Conservation (phyloP, 2,888 invertebrate species). For the Lithophane leautieri region DNA sequence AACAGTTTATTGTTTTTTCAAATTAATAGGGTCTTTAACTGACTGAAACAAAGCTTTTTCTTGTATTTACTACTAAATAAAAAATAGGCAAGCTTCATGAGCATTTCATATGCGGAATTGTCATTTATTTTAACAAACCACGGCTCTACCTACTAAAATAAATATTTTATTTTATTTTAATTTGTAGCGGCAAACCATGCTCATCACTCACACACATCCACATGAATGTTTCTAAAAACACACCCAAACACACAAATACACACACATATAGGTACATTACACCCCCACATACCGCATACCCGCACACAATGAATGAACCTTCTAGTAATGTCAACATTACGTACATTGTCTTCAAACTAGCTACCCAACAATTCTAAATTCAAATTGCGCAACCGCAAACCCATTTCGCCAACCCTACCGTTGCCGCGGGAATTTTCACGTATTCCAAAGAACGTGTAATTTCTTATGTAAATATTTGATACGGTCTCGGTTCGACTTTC, state of each 20-base stretch:
- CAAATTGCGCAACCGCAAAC: slow-evolving; percentile 52
- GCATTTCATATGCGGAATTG: not conserved
- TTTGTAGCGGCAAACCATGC: not conserved
- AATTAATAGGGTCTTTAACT: not conserved
- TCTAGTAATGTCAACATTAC: slow-evolving; percentile 39
- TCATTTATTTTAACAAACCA: not conserved
- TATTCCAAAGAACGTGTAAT: slow-evolving; percentile 64
- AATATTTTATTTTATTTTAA: not conserved
- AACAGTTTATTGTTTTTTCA: slow-evolving; percentile 16
- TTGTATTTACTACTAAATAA: not conserved
- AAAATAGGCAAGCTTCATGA: not conserved
- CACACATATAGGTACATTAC: not conserved
- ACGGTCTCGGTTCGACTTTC: slow-evolving; percentile 50
- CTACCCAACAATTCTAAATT: slow-evolving; percentile 50
- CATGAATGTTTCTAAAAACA: not conserved
- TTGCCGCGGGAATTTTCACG: slow-evolving; percentile 55
- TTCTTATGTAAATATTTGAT: slow-evolving; percentile 74
- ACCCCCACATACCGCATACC: not conserved
- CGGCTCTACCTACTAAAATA: not conserved
- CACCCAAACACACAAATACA: not conserved
- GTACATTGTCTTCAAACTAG: slow-evolving; percentile 46
- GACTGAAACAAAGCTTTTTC: not conserved
- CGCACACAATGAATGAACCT: slow-evolving; percentile 30
- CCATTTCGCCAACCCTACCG: slow-evolving; percentile 45
- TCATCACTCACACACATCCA: not conserved